Evolutionary conservation across 2,888 invertebrate species (phyloP).

Genomic region (Pocota personata): DNA sequence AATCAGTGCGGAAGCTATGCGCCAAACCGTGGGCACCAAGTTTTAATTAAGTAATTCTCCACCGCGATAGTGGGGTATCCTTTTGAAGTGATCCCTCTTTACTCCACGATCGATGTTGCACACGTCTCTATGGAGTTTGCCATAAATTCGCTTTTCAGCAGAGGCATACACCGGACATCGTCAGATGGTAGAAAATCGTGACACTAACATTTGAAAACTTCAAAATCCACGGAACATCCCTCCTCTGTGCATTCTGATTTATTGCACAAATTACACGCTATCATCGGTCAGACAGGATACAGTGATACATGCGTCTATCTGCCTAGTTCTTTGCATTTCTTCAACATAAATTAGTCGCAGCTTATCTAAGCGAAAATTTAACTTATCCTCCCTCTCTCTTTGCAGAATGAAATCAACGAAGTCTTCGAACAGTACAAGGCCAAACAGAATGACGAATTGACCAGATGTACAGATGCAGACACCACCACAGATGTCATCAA

Average conservation of each 20-base stretch:
- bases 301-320: slow-evolving; percentile 62
- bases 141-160: slow-evolving; percentile 41
- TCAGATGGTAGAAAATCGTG: slow-evolving; percentile 28
- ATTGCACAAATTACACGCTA: slow-evolving; percentile 65
- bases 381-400: slow-evolving; percentile 57
- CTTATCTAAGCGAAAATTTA: slow-evolving; percentile 63
- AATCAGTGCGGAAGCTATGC: slow-evolving; percentile 65
- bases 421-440: slow-evolving; percentile 80
- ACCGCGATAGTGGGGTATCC: slow-evolving; percentile 39
- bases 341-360: slow-evolving; percentile 61
- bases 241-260: slow-evolving; percentile 50
- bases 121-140: slow-evolving; percentile 23
- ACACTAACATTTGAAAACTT: slow-evolving; percentile 31
- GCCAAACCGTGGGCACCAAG: slow-evolving; percentile 76
- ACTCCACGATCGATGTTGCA: slow-evolving; percentile 20
- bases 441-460: slow-evolving; percentile 80
- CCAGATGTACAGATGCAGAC: slow-evolving; percentile 80
- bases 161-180: background rate
- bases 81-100: background rate
- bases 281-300: slow-evolving; percentile 64
- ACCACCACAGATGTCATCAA: slow-evolving; percentile 78
- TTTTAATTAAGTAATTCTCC: slow-evolving; percentile 81
- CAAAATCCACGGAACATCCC: background rate
- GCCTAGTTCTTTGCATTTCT: slow-evolving; percentile 45
- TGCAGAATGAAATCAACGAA: slow-evolving; percentile 82